Evolutionary conservation across 2,888 invertebrate species (phyloP).

Genomic region (Synergus itoensis): DNA sequence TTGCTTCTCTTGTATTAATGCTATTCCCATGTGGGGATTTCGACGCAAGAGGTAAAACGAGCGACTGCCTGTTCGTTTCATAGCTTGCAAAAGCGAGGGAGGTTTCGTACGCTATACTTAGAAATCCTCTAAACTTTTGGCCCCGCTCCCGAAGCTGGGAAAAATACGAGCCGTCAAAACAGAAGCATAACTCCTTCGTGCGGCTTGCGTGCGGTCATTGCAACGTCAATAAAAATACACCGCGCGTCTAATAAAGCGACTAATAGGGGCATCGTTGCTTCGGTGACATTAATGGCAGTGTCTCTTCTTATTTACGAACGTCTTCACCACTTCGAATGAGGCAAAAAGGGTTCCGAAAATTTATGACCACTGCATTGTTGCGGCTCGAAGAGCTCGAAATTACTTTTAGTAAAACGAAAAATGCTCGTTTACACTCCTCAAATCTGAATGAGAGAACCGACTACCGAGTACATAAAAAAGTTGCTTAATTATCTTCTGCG

Average conservation of each 20-base stretch:
- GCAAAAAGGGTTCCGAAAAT: constrained; percentile 8
- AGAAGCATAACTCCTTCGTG: constrained; percentile 54
- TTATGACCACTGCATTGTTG: constrained; percentile 26
- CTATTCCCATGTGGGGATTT: not conserved
- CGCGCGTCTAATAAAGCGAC: constrained; percentile 61
- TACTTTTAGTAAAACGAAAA: constrained; percentile 11
- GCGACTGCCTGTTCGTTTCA: not conserved
- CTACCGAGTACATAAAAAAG: constrained; percentile 25
- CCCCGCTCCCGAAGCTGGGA: constrained; percentile 62
- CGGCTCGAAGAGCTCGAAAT: constrained; percentile 12
- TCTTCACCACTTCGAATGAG: constrained; percentile 18
- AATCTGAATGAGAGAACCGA: not conserved
- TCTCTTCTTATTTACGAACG: constrained; percentile 34
- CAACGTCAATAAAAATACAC: constrained; percentile 56
- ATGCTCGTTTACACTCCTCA: not conserved
- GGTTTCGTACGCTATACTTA: constrained; percentile 67
- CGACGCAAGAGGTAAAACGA: not conserved
- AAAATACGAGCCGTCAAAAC: constrained; percentile 53
- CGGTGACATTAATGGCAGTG: constrained; percentile 34
- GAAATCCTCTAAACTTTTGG: constrained; percentile 69
- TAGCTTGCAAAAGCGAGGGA: constrained; percentile 44
- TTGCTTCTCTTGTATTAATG: not conserved
- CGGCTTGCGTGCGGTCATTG: constrained; percentile 48
- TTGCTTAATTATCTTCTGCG: not conserved
- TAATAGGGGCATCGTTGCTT: constrained; percentile 59